Evolutionary conservation across 2,888 invertebrate species (phyloP).

Genomic region (Patella ulyssiponensis): DNA sequence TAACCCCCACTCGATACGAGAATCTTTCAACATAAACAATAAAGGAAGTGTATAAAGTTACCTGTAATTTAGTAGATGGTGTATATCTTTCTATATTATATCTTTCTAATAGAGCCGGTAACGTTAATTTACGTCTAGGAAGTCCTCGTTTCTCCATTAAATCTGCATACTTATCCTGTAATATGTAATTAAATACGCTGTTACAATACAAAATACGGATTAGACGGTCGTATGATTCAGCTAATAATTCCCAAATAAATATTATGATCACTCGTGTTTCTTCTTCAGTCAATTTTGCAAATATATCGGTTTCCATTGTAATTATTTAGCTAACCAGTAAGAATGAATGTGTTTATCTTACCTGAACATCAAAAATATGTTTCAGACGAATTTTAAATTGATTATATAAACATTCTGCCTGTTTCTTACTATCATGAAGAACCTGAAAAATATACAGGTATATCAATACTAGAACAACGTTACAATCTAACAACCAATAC

Average conservation of each 20-base stretch:
- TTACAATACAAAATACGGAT: no score
- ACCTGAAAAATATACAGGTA: slow-evolving; percentile 36
- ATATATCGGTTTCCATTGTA: no score
- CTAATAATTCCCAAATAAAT: no score
- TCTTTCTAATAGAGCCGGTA: slow-evolving; percentile 37
- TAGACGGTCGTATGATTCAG: background rate
- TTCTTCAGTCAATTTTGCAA: no score
- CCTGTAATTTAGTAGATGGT: slow-evolving; percentile 41
- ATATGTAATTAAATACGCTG: no score
- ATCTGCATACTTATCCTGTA: slow-evolving; percentile 43
- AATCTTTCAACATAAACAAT: no score
- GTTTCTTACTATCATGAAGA: slow-evolving; percentile 45
- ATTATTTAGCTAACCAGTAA: no score
- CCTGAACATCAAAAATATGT: slow-evolving; percentile 54
- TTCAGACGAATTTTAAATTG: slow-evolving; percentile 45
- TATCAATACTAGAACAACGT: no score
- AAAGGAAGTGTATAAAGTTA: slow-evolving; percentile 13
- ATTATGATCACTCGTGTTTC: no score
- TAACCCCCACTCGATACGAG: no score
- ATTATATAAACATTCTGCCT: slow-evolving; percentile 38
- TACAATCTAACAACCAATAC: no score
- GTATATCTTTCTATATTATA: slow-evolving; percentile 31
- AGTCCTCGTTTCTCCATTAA: slow-evolving; percentile 46
- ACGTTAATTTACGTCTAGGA: slow-evolving; percentile 44
- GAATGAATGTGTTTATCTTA: slow-evolving; percentile 21